phyloP scores from a whole-genome alignment of 2,113 vertebrate genomes.

The Chionis minor region DNA sequence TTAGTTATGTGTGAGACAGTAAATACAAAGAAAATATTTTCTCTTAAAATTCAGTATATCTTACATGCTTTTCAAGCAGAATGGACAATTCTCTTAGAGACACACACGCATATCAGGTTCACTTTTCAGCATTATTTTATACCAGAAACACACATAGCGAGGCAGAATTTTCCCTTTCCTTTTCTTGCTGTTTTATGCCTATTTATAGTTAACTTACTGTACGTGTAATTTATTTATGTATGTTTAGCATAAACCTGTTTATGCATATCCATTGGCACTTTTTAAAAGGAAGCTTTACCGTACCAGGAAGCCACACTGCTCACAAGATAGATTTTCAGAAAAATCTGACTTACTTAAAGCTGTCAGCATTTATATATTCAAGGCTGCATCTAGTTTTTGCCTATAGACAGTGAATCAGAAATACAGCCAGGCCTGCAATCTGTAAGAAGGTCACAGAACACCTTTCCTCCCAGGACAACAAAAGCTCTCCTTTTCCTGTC shows the following conservation, averaged over 20 bases:
- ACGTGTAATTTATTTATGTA: neutral
- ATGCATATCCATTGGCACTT: neutral
- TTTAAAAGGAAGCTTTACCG: neutral
- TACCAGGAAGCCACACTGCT: neutral
- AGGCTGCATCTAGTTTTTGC: neutral
- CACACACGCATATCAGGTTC: neutral
- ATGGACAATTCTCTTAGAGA: neutral
- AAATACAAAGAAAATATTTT: neutral
- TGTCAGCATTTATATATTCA: neutral
- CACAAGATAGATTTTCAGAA: neutral
- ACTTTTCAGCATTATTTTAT: neutral
- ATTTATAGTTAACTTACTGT: neutral
- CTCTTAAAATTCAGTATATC: neutral
- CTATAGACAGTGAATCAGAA: neutral
- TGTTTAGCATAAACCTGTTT: neutral
- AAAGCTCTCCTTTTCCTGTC: neutral
- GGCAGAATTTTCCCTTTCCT: neutral
- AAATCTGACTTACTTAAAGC: neutral
- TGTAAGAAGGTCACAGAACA: neutral
- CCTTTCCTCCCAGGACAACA: neutral
- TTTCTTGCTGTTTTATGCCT: neutral
- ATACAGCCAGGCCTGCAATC: neutral
- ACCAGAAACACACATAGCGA: neutral
- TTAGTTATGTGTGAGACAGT: neutral
- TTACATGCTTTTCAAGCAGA: neutral